phyloP scores from a whole-genome alignment of 1,140 invertebrate species.

The Eriocheir sinensis region DNA sequence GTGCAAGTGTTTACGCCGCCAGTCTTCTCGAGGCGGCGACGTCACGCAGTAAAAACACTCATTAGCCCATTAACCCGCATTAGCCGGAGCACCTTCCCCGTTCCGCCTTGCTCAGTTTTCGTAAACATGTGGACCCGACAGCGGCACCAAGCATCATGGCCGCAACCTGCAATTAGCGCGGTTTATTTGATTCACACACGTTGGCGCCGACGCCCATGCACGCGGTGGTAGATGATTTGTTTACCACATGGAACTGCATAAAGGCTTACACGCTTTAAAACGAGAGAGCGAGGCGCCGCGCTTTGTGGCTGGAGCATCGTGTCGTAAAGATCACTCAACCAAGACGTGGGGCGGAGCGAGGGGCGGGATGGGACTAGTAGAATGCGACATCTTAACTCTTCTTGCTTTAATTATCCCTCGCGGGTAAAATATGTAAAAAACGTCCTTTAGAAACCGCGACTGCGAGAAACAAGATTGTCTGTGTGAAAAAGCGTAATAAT shows the following conservation, averaged over 20 bases:
- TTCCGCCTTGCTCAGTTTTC: not conserved
- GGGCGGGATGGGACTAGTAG: not conserved
- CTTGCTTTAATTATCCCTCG: not conserved
- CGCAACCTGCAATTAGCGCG: too few relatives aligned
- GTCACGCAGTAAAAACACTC: not conserved
- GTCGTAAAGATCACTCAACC: not conserved
- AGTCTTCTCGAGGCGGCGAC: not conserved
- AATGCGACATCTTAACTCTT: not conserved
- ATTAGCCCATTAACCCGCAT: conserved; percentile 15
- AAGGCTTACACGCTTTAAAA: not conserved
- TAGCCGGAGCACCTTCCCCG: not conserved
- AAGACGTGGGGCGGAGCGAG: not conserved
- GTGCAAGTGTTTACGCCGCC: not conserved
- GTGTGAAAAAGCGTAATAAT: too few relatives aligned
- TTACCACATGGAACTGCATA: not conserved
- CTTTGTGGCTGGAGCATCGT: not conserved
- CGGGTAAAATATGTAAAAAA: too few relatives aligned
- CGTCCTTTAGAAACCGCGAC: too few relatives aligned
- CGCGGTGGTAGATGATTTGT: not conserved
- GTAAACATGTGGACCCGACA: not conserved
- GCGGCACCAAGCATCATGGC: not conserved
- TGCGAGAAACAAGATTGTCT: too few relatives aligned
- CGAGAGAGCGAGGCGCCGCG: not conserved
- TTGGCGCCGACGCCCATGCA: not conserved
- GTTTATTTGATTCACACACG: not conserved